Percentiles rank a stretch among this genome's conserved stretches.
phyloP scores from a whole-genome alignment of 64 coral and sea anemone genomes.

The Actinia tenebrosa region DNA sequence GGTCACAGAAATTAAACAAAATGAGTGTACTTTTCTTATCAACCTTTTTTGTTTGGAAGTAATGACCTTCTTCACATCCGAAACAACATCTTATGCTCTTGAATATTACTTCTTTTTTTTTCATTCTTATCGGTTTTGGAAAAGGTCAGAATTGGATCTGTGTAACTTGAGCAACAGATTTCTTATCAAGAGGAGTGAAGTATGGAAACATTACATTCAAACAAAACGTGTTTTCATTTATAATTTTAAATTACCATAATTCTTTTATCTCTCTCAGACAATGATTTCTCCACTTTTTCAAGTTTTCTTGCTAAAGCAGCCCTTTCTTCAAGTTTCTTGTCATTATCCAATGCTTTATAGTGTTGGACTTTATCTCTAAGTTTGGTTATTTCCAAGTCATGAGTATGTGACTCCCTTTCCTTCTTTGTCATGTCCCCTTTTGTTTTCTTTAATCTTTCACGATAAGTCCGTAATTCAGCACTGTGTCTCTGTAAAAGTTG shows the following conservation, averaged over 20 bases:
- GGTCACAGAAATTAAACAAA: too few species aligned
- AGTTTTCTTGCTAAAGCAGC: conserved; percentile 66
- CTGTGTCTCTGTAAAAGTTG: conserved; percentile 81
- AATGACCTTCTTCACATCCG: too few species aligned
- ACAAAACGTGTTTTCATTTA: too few species aligned
- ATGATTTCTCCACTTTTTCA: conserved; percentile 38
- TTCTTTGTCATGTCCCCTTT: conserved; percentile 62
- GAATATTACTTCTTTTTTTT: background rate
- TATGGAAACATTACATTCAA: too few species aligned
- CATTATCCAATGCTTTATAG: conserved; percentile 58
- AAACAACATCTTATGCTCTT: background rate
- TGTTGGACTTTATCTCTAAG: conserved; percentile 65
- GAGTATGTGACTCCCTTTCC: conserved; percentile 65
- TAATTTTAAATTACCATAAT: conserved; percentile 49
- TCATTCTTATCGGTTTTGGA: too few species aligned
- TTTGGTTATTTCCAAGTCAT: conserved; percentile 70
- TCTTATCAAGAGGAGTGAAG: too few species aligned
- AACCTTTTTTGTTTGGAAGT: background rate
- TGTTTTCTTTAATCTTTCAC: conserved; percentile 66
- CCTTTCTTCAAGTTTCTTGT: conserved; percentile 77
- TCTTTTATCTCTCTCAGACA: conserved; percentile 64
- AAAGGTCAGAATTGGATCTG: too few species aligned
- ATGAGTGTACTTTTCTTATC: too few species aligned
- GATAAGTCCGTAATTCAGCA: conserved; percentile 76
- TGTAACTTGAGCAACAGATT: too few species aligned